These are phyloP conservation scores for Nyctibius grandis DNA, from an alignment of 2,797 vertebrate species.

Conservation along the genomic window DNA sequence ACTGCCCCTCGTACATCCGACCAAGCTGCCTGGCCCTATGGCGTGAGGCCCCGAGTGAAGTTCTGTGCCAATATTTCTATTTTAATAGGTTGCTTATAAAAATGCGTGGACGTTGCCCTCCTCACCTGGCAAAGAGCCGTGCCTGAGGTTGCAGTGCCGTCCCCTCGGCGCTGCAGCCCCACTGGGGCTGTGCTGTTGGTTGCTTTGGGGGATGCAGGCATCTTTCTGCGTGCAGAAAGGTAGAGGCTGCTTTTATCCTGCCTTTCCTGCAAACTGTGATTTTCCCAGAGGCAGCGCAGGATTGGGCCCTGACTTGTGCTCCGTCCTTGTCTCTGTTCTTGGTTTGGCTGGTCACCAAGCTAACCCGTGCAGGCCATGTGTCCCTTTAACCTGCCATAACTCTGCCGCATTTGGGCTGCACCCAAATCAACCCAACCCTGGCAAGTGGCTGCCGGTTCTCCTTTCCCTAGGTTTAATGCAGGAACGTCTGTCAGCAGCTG, in stretches of 20 bases:
- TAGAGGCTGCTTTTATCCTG: background rate
- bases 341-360: background rate
- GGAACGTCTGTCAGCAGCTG: background rate
- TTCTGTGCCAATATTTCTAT: background rate
- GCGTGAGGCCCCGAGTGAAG: rapidly evolving
- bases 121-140: background rate
- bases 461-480: background rate
- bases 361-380: rapidly evolving
- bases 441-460: background rate
- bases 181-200: background rate
- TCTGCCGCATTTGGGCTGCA: background rate
- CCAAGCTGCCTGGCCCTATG: background rate
- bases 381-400: background rate
- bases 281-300: background rate
- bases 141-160: background rate
- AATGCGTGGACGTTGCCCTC: rapidly evolving
- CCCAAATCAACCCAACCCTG: background rate
- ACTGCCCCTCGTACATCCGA: background rate
- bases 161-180: rapidly evolving
- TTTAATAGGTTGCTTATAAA: background rate
- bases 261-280: background rate
- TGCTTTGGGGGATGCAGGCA: background rate
- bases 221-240: background rate
- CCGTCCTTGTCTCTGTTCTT: background rate
- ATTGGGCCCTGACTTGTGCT: background rate